Conservation (phyloP, 1,140 invertebrate species). For the Dendroctonus valens region DNA sequence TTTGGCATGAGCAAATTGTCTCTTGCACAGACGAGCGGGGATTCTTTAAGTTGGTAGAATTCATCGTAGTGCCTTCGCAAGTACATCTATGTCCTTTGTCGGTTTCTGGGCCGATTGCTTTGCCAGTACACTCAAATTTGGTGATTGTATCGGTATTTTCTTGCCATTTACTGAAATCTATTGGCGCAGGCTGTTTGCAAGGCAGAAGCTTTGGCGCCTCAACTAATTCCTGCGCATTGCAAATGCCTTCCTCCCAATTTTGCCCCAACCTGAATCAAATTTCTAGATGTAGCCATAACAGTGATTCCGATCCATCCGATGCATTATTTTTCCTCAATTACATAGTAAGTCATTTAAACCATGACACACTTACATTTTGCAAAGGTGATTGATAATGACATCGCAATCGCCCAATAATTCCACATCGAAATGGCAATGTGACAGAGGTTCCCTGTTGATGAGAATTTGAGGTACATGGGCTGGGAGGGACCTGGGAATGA, state of each 20-base stretch:
- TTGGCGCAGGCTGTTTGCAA: conserved; percentile 15
- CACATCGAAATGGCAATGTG: conserved; percentile 84
- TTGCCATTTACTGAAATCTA: conserved; percentile 23
- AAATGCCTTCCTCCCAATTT: conserved; percentile 46
- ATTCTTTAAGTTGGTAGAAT: too few relatives aligned
- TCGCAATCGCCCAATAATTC: conserved; percentile 90
- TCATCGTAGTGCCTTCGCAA: too few relatives aligned
- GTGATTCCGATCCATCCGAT: too few relatives aligned
- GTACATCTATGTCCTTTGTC: too few relatives aligned
- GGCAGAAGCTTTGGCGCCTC: conserved; percentile 43
- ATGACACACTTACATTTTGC: conserved; percentile 61
- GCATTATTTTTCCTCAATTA: too few relatives aligned
- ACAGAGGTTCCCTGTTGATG: conserved; percentile 84
- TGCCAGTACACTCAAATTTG: too few relatives aligned
- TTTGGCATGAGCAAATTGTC: too few relatives aligned
- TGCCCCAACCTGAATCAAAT: conserved; percentile 39
- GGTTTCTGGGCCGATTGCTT: too few relatives aligned
- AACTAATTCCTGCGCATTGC: conserved; percentile 36
- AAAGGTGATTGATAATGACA: conserved; percentile 81
- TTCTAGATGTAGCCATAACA: background rate
- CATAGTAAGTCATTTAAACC: background rate
- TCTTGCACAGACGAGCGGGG: too few relatives aligned
- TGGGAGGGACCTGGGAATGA: conserved; percentile 82
- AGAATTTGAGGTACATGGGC: conserved; percentile 79
- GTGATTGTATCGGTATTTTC: background rate